These are phyloP conservation scores for Perizoma flavofasciatum DNA, from an alignment of 2,888 invertebrate genomes.

Conservation along the genomic window DNA sequence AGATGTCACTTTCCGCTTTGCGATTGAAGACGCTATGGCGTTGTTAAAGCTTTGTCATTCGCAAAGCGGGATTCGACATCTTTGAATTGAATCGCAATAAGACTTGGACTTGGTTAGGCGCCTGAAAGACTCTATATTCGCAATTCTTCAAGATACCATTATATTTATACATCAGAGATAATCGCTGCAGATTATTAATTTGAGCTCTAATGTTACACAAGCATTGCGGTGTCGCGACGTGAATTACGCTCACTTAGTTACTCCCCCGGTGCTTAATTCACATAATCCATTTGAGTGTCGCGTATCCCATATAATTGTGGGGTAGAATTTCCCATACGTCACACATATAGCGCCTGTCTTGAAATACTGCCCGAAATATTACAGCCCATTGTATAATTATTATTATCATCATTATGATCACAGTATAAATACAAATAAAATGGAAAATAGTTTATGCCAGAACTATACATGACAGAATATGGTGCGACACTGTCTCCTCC, in stretches of 20 bases:
- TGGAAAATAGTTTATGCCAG: too few species aligned
- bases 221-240: conserved; percentile 52
- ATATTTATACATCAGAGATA: too few species aligned
- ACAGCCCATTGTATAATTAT: conserved; percentile 25
- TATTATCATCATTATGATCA: conserved; percentile 3
- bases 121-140: not conserved
- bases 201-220: conserved; percentile 35
- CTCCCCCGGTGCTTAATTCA: conserved; percentile 68
- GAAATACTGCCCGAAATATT: conserved; percentile 23
- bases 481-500: too few species aligned
- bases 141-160: conserved; percentile 10
- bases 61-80: too few species aligned
- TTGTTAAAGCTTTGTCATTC: too few species aligned
- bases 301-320: conserved; percentile 72
- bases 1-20: too few species aligned
- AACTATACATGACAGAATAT: too few species aligned
- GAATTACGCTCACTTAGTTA: conserved; percentile 72
- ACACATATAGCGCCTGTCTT: conserved; percentile 55
- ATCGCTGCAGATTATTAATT: conserved; percentile 36
- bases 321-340: conserved; percentile 65
- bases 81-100: too few species aligned
- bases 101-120: too few species aligned
- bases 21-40: too few species aligned
- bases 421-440: not conserved
- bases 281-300: conserved; percentile 77